Conservation (phyloP, 2,888 invertebrate genomes). For the Melipona beecheii region DNA sequence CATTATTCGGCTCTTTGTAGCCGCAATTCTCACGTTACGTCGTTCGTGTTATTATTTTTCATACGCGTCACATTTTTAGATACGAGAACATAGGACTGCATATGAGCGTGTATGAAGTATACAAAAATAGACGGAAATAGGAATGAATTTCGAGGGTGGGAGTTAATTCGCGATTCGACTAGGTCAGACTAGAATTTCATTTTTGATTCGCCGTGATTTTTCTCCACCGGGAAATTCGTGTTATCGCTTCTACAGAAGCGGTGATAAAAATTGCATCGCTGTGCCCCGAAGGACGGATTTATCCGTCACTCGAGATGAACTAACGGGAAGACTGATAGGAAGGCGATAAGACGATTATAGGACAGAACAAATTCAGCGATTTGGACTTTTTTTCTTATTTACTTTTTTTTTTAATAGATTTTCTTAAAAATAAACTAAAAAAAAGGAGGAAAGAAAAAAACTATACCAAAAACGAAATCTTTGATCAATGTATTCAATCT, state of each 20-base stretch:
- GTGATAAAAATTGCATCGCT: conserved; percentile 51
- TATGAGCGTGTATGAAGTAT: not conserved
- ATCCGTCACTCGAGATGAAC: conserved; percentile 39
- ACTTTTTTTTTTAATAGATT: too few relatives aligned
- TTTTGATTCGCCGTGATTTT: conserved; percentile 34
- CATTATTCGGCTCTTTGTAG: too few relatives aligned
- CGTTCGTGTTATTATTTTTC: not conserved
- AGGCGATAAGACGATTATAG: conserved; percentile 48
- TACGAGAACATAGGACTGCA: not conserved
- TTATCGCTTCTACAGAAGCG: not conserved
- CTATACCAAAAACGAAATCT: not conserved
- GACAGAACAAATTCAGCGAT: not conserved
- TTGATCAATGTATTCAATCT: not conserved
- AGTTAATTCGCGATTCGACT: conserved; percentile 1
- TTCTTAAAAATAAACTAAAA: not conserved
- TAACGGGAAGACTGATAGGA: conserved; percentile 42
- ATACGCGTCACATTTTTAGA: not conserved
- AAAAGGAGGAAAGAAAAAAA: not conserved
- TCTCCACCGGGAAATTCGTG: conserved; percentile 7
- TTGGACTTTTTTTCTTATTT: too few relatives aligned
- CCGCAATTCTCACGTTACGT: too few relatives aligned
- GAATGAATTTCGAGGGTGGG: not conserved
- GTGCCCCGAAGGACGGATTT: conserved; percentile 16
- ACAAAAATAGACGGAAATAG: not conserved
- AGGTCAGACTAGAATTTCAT: not conserved